These are phyloP conservation scores for Autographa gamma DNA, from an alignment of 2,888 invertebrate genomes.

Conservation along the genomic window DNA sequence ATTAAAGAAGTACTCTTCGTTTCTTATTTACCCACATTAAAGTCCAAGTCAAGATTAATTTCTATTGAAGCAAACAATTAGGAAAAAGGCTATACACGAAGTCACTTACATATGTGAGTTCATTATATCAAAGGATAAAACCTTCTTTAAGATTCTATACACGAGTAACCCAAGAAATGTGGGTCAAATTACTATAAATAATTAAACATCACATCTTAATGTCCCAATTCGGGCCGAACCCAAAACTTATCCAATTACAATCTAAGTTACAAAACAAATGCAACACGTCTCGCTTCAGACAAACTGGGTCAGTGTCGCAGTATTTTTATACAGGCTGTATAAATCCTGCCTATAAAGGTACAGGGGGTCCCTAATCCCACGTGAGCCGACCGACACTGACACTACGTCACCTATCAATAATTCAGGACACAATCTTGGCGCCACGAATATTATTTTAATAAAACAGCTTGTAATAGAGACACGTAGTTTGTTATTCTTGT, in stretches of 20 bases:
- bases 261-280: slow-evolving; percentile 28
- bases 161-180: background rate
- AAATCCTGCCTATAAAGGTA: slow-evolving; percentile 40
- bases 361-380: slow-evolving; percentile 52
- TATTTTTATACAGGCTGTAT: slow-evolving; percentile 49
- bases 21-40: background rate
- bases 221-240: slow-evolving; percentile 7
- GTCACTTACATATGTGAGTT: background rate
- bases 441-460: slow-evolving; percentile 67
- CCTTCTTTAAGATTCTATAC: background rate
- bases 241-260: slow-evolving; percentile 52
- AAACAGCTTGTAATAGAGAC: slow-evolving; percentile 52
- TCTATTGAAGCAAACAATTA: background rate
- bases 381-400: slow-evolving; percentile 48
- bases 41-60: background rate
- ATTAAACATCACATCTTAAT: slow-evolving; percentile 25
- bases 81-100: background rate
- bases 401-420: slow-evolving; percentile 68
- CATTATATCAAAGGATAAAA: background rate
- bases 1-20: background rate
- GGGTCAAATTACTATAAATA: slow-evolving; percentile 13
- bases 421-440: slow-evolving; percentile 67
- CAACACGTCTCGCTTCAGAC: slow-evolving; percentile 11
- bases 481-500: slow-evolving; percentile 46
- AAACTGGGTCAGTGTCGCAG: slow-evolving; percentile 34